phyloP scores from a whole-genome alignment of 2,797 vertebrate species.

The Fistularia commersonii region DNA sequence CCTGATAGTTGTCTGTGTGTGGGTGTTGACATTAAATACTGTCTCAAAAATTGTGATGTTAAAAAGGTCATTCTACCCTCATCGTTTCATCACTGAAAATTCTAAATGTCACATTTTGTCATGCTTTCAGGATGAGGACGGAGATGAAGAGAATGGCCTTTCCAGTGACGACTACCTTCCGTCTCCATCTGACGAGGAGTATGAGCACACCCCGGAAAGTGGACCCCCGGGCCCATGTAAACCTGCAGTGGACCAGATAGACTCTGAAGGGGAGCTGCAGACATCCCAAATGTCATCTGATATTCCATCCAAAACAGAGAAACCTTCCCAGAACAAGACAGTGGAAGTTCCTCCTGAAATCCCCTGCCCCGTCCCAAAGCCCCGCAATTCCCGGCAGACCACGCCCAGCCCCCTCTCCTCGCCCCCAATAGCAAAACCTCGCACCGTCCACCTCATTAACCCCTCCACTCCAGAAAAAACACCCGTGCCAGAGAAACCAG shows the following conservation, averaged over 20 bases:
- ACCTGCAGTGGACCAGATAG: conserved; percentile 16
- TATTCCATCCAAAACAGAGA: conserved; percentile 1
- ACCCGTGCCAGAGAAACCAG: conserved; percentile 5
- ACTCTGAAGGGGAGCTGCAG: conserved; percentile 21
- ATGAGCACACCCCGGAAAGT: conserved; percentile 42
- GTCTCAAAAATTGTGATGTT: too few species aligned
- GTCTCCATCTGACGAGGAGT: conserved; percentile 60
- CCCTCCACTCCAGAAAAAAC: conserved; percentile 10
- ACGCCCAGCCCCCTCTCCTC: conserved; percentile 31
- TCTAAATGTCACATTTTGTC: conserved; percentile 1
- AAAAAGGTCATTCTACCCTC: too few species aligned
- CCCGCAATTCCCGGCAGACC: conserved; percentile 44
- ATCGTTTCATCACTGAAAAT: too few species aligned
- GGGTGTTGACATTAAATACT: too few species aligned
- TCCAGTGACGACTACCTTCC: conserved; percentile 48
- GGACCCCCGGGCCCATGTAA: conserved; percentile 9
- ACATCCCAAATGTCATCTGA: background rate
- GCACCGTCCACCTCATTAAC: conserved; percentile 39
- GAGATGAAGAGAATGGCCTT: conserved; percentile 1
- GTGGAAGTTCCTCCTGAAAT: conserved; percentile 1
- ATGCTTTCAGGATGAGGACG: conserved; percentile 22
- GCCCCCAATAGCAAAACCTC: conserved; percentile 67
- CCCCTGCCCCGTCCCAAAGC: conserved; percentile 56
- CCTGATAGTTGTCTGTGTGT: too few species aligned
- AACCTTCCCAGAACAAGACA: conserved; percentile 9